Evolutionary conservation across 2,888 invertebrate genomes (phyloP), one percentile per base, ranked within the genome.

Genomic region (Mantis religiosa): DNA sequence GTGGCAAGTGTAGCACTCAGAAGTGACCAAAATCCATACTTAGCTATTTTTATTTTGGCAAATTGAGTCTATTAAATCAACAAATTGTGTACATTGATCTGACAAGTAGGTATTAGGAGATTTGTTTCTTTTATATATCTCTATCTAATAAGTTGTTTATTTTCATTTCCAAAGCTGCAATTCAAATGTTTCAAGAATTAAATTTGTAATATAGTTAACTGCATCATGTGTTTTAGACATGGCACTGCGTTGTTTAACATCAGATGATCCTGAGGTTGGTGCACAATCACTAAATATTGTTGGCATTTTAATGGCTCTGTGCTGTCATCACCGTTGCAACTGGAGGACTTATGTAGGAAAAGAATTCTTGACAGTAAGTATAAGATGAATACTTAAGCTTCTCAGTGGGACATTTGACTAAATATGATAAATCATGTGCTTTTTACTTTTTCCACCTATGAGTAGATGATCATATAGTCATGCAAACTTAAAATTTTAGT

Each of bases 241-340:
- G 54, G 54, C 54, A 71, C 20, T 71, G 6, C 54, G 54, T 20
- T 71, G 54, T 6, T 71, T 71, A 25, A 97, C 1, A 92, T 98
- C 89, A 95, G 96, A 83, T 97, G 97, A 92, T 92, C 97, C 54
- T 20, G 54, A 71, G 90, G 93, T 93, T 89, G 27, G 84, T 87
- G 88, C 89, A 90, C 47, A 25, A 84, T n/a, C 87, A 89, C 90
- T 90, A 6, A 93, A 93, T 91, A 91, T 95, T 91, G 90, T 91
- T 88, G 97, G 97, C 9, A 92, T 96, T 83, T 94, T 97, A 89
- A 95, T 98, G 92, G 98, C 98, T 3, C 95, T 98, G 30, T 98
- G 98, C 93, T 98, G 98, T 92, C 98, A 98, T 93, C 98, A 98
- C 93, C 95, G 96, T 91, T 98, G 98, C 92, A 94, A 95, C 83